These are phyloP conservation scores for Xenopus tropicalis DNA, from an alignment of 2,113 vertebrate genomes.

Conservation along the genomic window DNA sequence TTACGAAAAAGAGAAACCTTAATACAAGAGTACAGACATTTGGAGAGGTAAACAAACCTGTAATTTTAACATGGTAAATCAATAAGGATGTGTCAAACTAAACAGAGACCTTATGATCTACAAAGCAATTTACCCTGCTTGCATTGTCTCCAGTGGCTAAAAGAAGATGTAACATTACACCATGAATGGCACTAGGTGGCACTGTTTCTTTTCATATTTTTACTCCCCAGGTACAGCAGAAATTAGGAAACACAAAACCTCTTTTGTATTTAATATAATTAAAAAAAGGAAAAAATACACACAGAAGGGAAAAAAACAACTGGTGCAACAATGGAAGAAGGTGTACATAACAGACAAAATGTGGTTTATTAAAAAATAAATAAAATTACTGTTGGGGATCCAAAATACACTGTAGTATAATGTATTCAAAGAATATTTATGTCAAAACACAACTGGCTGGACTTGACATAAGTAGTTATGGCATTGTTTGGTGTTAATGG, in stretches of 20 bases:
- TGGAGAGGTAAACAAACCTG: background rate
- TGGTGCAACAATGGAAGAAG: background rate
- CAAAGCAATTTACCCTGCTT: background rate
- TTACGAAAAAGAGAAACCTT: background rate
- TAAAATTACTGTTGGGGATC: background rate
- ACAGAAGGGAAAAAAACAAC: background rate
- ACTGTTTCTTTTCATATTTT: slow-evolving; percentile 12
- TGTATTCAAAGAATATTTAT: too few species aligned
- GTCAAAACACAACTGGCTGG: too few species aligned
- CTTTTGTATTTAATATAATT: background rate
- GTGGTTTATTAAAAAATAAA: background rate
- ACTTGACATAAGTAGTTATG: too few species aligned
- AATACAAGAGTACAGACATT: background rate
- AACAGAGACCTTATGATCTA: background rate
- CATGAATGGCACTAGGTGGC: slow-evolving; percentile 27
- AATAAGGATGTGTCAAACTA: background rate
- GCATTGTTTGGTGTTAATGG: too few species aligned
- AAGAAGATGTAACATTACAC: background rate
- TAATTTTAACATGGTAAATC: background rate
- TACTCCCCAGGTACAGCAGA: background rate
- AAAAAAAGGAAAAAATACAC: background rate
- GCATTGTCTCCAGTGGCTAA: background rate
- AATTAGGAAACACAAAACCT: background rate
- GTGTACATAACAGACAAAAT: background rate
- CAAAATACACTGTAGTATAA: too few species aligned